Evolutionary conservation across 2,888 invertebrate genomes (phyloP).

Genomic region (Nymphalis polychloros): DNA sequence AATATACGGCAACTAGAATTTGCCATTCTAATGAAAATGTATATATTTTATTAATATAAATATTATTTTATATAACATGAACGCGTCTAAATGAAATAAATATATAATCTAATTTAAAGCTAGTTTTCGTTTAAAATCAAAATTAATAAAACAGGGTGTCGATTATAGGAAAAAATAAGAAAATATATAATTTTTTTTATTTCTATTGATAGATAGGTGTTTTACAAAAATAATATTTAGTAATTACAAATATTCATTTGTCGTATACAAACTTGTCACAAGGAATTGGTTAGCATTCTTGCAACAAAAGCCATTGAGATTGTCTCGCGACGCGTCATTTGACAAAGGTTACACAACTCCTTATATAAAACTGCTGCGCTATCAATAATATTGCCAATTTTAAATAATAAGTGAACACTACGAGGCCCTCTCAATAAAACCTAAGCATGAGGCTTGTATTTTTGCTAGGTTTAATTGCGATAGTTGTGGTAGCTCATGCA

Average conservation of each 20-base stretch:
- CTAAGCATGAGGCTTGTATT: conserved; percentile 63
- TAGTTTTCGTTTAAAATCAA: too few species aligned
- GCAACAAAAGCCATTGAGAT: conserved; percentile 54
- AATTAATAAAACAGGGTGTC: too few species aligned
- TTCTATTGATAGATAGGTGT: too few species aligned
- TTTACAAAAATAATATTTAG: background rate
- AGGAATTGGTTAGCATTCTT: conserved; percentile 42
- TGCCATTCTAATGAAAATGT: too few species aligned
- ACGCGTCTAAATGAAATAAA: too few species aligned
- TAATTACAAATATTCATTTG: conserved; percentile 16
- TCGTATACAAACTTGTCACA: conserved; percentile 12
- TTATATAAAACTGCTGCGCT: conserved; percentile 78
- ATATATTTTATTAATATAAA: too few species aligned
- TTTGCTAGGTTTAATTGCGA: conserved; percentile 57
- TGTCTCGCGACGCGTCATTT: conserved; percentile 65
- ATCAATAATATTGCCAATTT: conserved; percentile 70
- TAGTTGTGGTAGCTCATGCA: conserved; percentile 53
- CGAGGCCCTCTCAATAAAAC: conserved; percentile 44
- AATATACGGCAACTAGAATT: too few species aligned
- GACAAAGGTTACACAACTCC: conserved; percentile 74
- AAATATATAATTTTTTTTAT: too few species aligned
- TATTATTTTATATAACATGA: too few species aligned
- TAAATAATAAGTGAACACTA: conserved; percentile 57
- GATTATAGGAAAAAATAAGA: too few species aligned
- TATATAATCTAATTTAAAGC: too few species aligned